Conservation (phyloP, 2,888 invertebrate species). For the Griposia aprilina region DNA sequence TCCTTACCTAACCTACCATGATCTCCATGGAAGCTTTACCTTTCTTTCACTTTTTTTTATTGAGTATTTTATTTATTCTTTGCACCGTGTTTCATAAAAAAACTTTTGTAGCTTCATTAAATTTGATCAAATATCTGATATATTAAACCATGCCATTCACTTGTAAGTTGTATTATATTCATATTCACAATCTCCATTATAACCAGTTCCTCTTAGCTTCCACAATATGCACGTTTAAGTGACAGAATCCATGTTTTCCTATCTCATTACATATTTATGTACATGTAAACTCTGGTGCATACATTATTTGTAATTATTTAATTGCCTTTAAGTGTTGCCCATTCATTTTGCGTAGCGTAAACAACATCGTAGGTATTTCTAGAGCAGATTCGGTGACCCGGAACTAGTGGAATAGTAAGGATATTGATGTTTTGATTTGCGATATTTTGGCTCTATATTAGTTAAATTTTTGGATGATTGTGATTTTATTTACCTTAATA, state of each 20-base stretch:
- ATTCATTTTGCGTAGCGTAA: constrained; percentile 59
- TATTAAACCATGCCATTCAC: neutral
- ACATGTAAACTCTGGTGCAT: constrained; percentile 54
- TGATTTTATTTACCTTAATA: too few species aligned
- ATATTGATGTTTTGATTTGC: neutral
- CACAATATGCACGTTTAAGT: constrained; percentile 47
- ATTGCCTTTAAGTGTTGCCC: constrained; percentile 53
- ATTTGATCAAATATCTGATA: neutral
- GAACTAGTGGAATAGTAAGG: constrained; percentile 23
- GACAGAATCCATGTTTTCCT: constrained; percentile 62
- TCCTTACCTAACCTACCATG: too few species aligned
- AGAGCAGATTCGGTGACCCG: constrained; percentile 21
- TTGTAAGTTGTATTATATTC: constrained; percentile 8
- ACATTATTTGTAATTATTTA: constrained; percentile 64
- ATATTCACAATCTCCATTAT: constrained; percentile 26
- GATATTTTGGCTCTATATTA: neutral
- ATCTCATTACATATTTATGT: constrained; percentile 65
- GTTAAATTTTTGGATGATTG: neutral
- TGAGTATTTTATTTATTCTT: neutral
- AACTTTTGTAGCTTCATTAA: neutral
- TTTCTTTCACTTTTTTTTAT: neutral
- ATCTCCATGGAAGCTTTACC: neutral
- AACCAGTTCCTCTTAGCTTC: constrained; percentile 45
- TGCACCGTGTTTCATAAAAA: neutral
- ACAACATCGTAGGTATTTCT: constrained; percentile 44